Percentiles rank a stretch among this genome's conserved stretches.
Evolutionary conservation across 1,140 invertebrate species (phyloP).

Genomic region (Nomia melanderi): DNA sequence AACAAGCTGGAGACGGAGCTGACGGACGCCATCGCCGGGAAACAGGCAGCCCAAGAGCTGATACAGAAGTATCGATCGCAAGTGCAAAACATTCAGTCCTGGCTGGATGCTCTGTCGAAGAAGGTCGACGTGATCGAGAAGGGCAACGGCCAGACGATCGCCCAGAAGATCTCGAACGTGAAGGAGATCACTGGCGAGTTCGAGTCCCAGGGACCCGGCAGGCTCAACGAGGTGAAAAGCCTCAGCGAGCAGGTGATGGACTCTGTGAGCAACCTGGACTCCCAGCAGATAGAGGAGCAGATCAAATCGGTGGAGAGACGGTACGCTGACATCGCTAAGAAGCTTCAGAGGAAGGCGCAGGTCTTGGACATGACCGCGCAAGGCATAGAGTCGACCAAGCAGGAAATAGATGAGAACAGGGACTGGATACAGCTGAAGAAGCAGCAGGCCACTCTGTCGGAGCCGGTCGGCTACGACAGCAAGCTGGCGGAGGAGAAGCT

Average conservation of each 20-base stretch:
- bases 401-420: conserved; percentile 88
- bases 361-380: conserved; percentile 90
- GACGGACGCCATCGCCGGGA: conserved; percentile 87
- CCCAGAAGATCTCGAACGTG: conserved; percentile 88
- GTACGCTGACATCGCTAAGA: conserved; percentile 90
- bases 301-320: conserved; percentile 91
- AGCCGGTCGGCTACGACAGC: conserved; percentile 87
- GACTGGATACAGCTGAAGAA: conserved; percentile 91
- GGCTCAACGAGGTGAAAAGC: conserved; percentile 85
- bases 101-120: conserved; percentile 90
- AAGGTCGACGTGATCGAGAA: conserved; percentile 91
- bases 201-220: conserved; percentile 85
- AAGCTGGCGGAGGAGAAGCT: conserved; percentile 88
- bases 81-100: conserved; percentile 88
- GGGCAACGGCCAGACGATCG: conserved; percentile 90
- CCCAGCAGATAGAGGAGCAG: conserved; percentile 94
- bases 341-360: conserved; percentile 91
- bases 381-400: conserved; percentile 88
- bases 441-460: conserved; percentile 84
- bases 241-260: conserved; percentile 87
- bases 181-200: conserved; percentile 87
- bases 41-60: conserved; percentile 87
- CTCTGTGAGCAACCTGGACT: conserved; percentile 92
- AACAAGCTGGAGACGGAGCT: conserved; percentile 86
- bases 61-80: conserved; percentile 90